phyloP scores from a whole-genome alignment of 2,113 vertebrate species.

The Ursus arctos region DNA sequence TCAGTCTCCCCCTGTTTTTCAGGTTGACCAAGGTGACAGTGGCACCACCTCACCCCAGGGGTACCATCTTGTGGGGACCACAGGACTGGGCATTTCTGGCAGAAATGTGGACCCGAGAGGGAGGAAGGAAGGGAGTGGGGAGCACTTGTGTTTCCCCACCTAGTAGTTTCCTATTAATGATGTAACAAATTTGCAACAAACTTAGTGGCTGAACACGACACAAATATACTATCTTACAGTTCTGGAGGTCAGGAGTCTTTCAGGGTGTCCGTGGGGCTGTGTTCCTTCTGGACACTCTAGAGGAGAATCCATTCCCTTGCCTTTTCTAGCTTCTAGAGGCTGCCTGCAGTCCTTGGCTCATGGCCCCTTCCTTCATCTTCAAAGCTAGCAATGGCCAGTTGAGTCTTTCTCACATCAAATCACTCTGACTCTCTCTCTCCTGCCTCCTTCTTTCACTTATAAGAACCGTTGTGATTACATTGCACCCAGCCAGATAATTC shows the following conservation, averaged over 20 bases:
- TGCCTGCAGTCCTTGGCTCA: not conserved
- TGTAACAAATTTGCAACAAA: not conserved
- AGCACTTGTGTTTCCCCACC: not conserved
- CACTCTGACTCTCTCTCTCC: not conserved
- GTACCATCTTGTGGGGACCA: not conserved
- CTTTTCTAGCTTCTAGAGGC: not conserved
- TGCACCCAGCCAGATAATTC: not conserved
- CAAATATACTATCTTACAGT: not conserved
- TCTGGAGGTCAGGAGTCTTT: not conserved
- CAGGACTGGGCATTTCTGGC: not conserved
- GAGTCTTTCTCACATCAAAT: not conserved
- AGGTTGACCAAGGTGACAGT: not conserved
- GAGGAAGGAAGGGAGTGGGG: not conserved
- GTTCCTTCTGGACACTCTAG: not conserved
- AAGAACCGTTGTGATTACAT: not conserved
- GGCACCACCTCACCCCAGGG: not conserved
- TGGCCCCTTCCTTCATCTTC: not conserved
- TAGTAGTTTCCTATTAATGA: conserved; percentile 21
- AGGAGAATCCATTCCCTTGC: not conserved
- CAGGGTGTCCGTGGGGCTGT: not conserved
- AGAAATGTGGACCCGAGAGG: not conserved
- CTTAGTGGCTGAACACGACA: not conserved
- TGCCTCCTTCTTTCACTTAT: not conserved
- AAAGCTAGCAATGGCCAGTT: not conserved
- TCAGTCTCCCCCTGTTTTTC: not conserved